Percentiles rank a stretch among this genome's conserved stretches.
These are phyloP conservation scores for Anseranas semipalmata DNA, from an alignment of 2,113 vertebrate genomes.

Conservation along the genomic window DNA sequence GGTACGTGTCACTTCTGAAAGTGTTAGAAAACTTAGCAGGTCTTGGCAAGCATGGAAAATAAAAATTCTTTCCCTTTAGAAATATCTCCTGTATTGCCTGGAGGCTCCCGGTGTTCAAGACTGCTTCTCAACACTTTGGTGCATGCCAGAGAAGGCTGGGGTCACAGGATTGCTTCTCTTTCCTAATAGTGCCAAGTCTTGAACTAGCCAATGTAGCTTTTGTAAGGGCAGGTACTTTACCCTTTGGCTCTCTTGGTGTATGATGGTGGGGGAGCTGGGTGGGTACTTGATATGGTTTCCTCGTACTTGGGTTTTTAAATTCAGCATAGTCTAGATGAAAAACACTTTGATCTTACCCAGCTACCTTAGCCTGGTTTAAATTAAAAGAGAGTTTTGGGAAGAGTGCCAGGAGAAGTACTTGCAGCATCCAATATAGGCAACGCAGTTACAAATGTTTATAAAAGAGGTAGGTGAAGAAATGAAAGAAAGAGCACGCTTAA, in stretches of 20 bases:
- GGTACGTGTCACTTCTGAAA: neutral
- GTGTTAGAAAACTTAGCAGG: neutral
- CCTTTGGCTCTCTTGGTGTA: neutral
- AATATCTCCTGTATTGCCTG: neutral
- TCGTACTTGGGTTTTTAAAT: neutral
- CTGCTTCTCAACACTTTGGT: neutral
- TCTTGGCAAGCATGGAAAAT: neutral
- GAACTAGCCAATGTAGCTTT: neutral
- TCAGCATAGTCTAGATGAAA: neutral
- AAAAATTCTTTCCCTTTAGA: neutral
- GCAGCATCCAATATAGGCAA: conserved; percentile 16
- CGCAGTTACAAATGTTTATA: conserved; percentile 44
- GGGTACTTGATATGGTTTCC: neutral
- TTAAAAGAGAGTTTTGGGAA: conserved; percentile 28
- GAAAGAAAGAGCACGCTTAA: conserved; percentile 49
- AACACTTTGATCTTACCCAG: conserved; percentile 6
- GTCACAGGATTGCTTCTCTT: neutral
- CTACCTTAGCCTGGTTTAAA: conserved; percentile 43
- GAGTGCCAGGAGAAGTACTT: conserved; percentile 28
- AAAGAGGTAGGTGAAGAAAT: conserved; percentile 4
- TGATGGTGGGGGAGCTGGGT: neutral
- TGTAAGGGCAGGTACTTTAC: neutral
- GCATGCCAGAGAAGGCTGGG: neutral
- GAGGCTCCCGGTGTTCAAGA: neutral
- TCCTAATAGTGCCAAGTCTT: neutral